Evolutionary conservation across 2,113 vertebrate species (phyloP), one percentile per base, ranked within the genome.

Genomic region (Pteronura brasiliensis): DNA sequence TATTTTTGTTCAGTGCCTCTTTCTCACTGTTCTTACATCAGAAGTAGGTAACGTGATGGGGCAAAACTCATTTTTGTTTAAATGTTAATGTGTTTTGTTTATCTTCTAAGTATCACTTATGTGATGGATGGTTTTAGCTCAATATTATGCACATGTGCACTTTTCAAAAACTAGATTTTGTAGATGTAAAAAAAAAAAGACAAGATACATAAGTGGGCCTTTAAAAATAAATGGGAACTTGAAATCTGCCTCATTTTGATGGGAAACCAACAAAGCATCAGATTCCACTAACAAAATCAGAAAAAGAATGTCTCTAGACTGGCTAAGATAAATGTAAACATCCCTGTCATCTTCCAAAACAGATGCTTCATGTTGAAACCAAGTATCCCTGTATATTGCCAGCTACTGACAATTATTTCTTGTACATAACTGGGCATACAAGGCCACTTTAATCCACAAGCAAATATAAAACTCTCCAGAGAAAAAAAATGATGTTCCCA

Each of bases 21-120:
- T 93, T 97, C 52, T 93, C 77, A 29, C 25, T 77, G 47, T 29
- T 96, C 79, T 84, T 72, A n/a, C 74, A 88, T 82, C 80, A 95
- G 59, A 96, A 96, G n/a, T 52, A 90, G 90, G 72, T 76, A 96
- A 86, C 39, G 72, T 39, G 65, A 96, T 96, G 81, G 36, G 20
- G 7, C 4, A 90, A 81, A 97, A 90, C 92, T 97, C 96, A 96
- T 92, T 96, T 96, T 94, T 95, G 91, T 57, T 95, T 93, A 97
- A 97, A 97, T 90, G 97, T 93, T 97, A 97, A 97, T 96, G 91
- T 97, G 88, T 87, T 98, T 93, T 97, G 84, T 95, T 96, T 96
- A 84, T 82, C 90, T 42, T 29, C 90, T 96, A 97, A 95, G 93
- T 91, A 94, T 93, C 96, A 94, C 77, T 96, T 95, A 52, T 6